phyloP scores from a whole-genome alignment of 2,797 vertebrate species.

The Hippopotamyrus pictus region DNA sequence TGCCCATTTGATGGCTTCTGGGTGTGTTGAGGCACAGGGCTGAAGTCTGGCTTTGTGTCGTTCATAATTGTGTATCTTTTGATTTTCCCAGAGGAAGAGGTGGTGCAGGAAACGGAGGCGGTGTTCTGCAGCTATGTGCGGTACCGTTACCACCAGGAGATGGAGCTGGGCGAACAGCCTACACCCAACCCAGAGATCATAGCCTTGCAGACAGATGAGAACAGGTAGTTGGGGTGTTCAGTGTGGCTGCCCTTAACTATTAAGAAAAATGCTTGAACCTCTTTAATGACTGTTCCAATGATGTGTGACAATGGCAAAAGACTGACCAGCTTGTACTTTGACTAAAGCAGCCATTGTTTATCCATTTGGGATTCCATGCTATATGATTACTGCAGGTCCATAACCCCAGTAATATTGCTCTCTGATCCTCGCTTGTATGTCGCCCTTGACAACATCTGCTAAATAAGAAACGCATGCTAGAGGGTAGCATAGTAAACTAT shows the following conservation, averaged over 20 bases:
- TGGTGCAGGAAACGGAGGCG: conserved; percentile 53
- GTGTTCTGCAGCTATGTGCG: conserved; percentile 64
- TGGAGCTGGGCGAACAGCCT: conserved; percentile 40
- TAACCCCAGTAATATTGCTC: neutral
- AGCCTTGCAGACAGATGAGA: conserved; percentile 41
- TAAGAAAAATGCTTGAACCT: neutral
- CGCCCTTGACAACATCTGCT: neutral
- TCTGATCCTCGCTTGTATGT: neutral
- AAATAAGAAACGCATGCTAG: neutral
- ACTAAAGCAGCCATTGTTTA: neutral
- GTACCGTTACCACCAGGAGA: conserved; percentile 57
- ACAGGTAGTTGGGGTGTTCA: conserved; percentile 44
- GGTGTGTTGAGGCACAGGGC: neutral
- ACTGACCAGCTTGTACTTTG: neutral
- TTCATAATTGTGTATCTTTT: neutral
- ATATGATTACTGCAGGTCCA: neutral
- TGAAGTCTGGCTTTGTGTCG: neutral
- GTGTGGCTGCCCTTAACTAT: neutral
- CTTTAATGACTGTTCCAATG: neutral
- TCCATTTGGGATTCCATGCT: neutral
- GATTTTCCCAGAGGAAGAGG: conserved; percentile 52
- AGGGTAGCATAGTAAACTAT: neutral
- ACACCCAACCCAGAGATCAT: conserved; percentile 56
- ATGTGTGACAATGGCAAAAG: neutral
- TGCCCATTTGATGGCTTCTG: neutral